phyloP scores from a whole-genome alignment of 2,113 vertebrate genomes.

The Opisthocomus hoazin region DNA sequence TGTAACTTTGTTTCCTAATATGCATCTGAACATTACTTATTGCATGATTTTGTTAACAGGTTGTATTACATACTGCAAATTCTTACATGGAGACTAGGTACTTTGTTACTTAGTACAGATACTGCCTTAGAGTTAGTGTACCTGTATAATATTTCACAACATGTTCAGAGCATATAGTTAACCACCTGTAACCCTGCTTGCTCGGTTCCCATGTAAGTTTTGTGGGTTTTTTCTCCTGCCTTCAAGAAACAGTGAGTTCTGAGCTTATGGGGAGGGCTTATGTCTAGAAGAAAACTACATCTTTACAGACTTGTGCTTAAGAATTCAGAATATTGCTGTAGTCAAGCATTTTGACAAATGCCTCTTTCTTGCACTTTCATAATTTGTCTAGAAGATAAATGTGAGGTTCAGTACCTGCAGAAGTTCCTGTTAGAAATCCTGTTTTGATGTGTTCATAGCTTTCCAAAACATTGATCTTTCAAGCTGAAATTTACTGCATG shows the following conservation, averaged over 20 bases:
- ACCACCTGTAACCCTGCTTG: background rate
- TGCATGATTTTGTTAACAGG: background rate
- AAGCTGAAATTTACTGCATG: background rate
- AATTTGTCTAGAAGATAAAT: background rate
- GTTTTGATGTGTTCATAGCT: background rate
- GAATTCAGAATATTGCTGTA: background rate
- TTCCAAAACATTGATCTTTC: background rate
- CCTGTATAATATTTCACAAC: background rate
- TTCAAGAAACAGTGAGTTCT: background rate
- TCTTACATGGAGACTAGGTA: background rate
- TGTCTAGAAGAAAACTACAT: background rate
- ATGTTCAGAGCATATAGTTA: background rate
- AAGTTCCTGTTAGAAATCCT: background rate
- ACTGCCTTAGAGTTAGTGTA: background rate
- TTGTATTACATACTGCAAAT: background rate
- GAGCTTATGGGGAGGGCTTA: background rate
- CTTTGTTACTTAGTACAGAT: background rate
- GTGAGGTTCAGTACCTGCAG: background rate
- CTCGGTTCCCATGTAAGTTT: background rate
- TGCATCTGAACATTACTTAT: background rate
- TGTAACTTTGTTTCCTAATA: background rate
- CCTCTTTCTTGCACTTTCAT: background rate
- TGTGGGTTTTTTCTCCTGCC: background rate
- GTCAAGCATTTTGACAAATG: slow-evolving; percentile 13
- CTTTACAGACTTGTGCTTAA: background rate